These are phyloP conservation scores for Luscinia luscinia DNA, from an alignment of 2,797 vertebrate genomes.

Conservation along the genomic window DNA sequence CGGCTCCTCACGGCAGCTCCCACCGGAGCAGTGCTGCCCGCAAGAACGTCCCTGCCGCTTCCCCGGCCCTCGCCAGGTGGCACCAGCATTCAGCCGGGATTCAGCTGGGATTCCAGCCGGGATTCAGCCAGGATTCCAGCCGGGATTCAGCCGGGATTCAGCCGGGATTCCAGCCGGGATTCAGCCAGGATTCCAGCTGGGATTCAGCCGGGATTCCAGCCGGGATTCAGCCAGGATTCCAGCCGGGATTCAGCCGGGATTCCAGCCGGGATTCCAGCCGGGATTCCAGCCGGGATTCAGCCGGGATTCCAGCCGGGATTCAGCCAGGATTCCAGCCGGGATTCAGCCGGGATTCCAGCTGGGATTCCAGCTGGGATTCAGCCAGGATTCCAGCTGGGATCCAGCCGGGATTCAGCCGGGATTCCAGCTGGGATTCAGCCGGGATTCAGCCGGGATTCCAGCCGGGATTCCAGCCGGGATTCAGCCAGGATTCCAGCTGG, in stretches of 20 bases:
- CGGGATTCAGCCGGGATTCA: neutral
- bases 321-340: neutral
- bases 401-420: neutral
- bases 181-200: neutral
- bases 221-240: neutral
- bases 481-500: neutral
- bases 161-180: neutral
- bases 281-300: neutral
- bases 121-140: neutral
- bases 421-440: neutral
- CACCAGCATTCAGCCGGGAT: constrained; percentile 12
- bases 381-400: neutral
- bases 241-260: neutral
- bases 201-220: too few species aligned
- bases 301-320: neutral
- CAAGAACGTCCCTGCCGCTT: neutral
- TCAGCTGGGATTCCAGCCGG: neutral
- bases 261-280: neutral
- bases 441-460: neutral
- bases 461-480: neutral
- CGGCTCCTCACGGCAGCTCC: neutral
- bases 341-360: too few species aligned
- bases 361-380: neutral
- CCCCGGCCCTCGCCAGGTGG: constrained; percentile 39
- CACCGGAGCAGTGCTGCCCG: neutral